Conservation (phyloP, 2,113 vertebrate genomes). For the Oryctolagus cuniculus region DNA sequence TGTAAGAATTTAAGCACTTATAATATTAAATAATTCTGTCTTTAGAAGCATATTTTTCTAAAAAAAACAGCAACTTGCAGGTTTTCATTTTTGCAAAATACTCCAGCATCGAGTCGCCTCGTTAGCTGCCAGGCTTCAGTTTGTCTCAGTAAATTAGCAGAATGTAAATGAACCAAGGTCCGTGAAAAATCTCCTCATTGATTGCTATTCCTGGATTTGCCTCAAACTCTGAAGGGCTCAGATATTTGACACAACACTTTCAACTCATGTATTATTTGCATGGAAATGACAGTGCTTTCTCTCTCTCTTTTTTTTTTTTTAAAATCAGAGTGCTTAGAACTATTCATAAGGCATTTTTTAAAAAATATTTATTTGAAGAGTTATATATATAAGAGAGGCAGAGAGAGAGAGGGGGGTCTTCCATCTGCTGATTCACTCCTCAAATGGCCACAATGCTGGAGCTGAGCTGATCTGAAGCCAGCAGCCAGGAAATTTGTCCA, state of each 20-base stretch:
- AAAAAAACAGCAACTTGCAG: constrained; percentile 30
- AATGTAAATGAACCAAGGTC: constrained; percentile 65
- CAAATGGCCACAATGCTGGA: too few species aligned
- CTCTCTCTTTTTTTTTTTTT: too few species aligned
- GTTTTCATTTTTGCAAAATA: constrained; percentile 68
- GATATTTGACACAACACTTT: neutral
- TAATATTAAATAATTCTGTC: constrained; percentile 64
- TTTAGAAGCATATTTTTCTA: constrained; percentile 52
- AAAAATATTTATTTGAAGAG: too few species aligned
- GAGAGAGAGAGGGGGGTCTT: too few species aligned
- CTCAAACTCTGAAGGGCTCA: constrained; percentile 56
- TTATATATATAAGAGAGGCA: too few species aligned
- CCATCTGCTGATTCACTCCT: too few species aligned
- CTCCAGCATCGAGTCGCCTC: neutral
- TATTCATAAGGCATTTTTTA: neutral
- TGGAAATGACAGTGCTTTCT: neutral
- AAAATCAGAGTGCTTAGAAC: neutral
- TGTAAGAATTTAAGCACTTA: constrained; percentile 48
- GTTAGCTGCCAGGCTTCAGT: constrained; percentile 33
- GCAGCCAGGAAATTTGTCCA: too few species aligned
- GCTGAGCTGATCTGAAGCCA: too few species aligned
- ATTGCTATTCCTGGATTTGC: constrained; percentile 34
- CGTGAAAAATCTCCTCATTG: constrained; percentile 55
- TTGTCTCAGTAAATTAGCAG: constrained; percentile 70
- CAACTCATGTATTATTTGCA: neutral